A percentile compares a stretch with the other conserved stretches of the same genome.
These are phyloP conservation scores for Triplophysa tibetana DNA, from an alignment of 2,113 vertebrate genomes.

Conservation along the genomic window DNA sequence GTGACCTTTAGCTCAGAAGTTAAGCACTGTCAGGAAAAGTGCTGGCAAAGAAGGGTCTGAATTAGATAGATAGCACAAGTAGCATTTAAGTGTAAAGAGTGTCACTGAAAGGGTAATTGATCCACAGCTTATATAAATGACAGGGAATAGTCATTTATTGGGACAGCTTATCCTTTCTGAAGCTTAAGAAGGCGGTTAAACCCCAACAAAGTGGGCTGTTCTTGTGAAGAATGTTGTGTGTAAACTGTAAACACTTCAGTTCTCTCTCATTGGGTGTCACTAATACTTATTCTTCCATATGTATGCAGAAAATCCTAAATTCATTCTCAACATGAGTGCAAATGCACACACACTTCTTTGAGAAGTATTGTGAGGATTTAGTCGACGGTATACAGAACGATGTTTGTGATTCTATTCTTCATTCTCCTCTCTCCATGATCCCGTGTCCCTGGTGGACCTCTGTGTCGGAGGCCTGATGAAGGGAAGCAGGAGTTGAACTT, in stretches of 20 bases:
- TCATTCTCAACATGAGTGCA: too few relatives aligned
- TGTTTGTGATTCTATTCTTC: conserved; percentile 4
- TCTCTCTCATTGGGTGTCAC: neutral
- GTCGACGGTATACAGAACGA: too few relatives aligned
- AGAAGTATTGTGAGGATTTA: too few relatives aligned
- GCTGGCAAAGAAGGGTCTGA: conserved; percentile 11
- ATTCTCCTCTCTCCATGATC: neutral
- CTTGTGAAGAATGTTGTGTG: neutral
- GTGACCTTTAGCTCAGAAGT: conserved; percentile 36
- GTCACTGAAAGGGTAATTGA: conserved; percentile 34
- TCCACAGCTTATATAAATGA: conserved; percentile 13
- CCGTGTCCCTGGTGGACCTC: conserved; percentile 3
- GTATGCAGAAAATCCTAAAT: neutral
- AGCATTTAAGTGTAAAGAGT: conserved; percentile 9
- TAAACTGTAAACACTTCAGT: conserved; percentile 1
- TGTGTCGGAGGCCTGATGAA: conserved; percentile 35
- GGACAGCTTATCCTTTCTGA: neutral
- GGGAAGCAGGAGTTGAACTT: conserved; percentile 44
- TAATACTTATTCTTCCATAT: neutral
- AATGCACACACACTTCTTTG: too few relatives aligned
- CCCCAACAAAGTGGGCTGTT: neutral
- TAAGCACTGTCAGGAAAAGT: neutral
- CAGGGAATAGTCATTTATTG: neutral
- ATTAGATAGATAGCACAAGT: conserved; percentile 3
- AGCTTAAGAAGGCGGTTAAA: neutral